Conservation (phyloP, 2,888 invertebrate species). For the Lasiommata megera region DNA sequence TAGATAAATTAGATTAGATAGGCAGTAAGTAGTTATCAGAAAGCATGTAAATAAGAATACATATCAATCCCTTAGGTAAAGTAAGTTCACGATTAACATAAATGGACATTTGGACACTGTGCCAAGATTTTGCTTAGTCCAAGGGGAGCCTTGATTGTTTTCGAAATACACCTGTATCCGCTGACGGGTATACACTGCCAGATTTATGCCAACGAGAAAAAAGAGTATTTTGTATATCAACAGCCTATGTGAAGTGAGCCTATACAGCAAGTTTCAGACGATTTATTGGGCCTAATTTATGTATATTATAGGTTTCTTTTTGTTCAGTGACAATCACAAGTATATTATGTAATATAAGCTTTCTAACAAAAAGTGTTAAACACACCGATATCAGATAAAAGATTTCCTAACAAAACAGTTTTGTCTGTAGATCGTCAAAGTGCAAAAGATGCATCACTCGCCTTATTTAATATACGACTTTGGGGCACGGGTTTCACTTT, state of each 20-base stretch:
- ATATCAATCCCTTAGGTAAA: background rate
- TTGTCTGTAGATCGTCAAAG: too few relatives aligned
- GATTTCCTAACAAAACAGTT: too few relatives aligned
- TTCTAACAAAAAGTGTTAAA: too few relatives aligned
- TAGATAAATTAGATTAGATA: too few relatives aligned
- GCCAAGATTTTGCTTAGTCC: conserved; percentile 31
- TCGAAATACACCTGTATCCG: conserved; percentile 65
- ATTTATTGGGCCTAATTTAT: background rate
- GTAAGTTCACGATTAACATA: conserved; percentile 20
- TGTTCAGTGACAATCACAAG: too few relatives aligned
- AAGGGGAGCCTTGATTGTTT: conserved; percentile 37
- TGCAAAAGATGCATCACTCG: too few relatives aligned
- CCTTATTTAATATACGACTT: too few relatives aligned
- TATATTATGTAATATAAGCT: too few relatives aligned
- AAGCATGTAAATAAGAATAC: background rate
- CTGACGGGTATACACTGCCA: conserved; percentile 54
- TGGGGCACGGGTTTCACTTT: too few relatives aligned
- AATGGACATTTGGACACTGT: conserved; percentile 30
- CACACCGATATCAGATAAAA: too few relatives aligned
- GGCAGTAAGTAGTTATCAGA: too few relatives aligned
- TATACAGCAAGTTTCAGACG: background rate
- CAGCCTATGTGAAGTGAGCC: background rate
- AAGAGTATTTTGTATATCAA: conserved; percentile 19
- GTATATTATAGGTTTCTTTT: too few relatives aligned
- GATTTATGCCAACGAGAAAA: conserved; percentile 55